Evolutionary conservation across 2,888 invertebrate genomes (phyloP), one percentile per base, ranked within the genome.

Genomic region (Galerucella nymphaeae): DNA sequence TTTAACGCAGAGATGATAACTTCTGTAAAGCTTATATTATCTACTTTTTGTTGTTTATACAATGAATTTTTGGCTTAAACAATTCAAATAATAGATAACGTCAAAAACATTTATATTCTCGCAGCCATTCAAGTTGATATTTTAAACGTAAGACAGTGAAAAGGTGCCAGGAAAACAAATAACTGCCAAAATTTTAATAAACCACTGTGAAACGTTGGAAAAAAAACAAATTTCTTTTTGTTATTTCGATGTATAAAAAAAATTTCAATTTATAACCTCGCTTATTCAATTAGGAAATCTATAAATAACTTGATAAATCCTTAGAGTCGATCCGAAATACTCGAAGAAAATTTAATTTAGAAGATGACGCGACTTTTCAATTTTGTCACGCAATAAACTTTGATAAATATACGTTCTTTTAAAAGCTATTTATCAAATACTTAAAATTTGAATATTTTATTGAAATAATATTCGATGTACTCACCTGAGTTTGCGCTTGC

Each of bases 401-500:
- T 48, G 23, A 38, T 30, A 38, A 23, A 23, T 23, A 23, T n/a
- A 59, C 41, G n/a, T 41, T 59, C 59, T 59, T 41, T 38, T n/a
- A 16, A 59, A 59, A 59, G 41, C 16, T 59, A 41, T 38, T 59
- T 59, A 59, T 59, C 2, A 30, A 38, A 38, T 30, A 23, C 23
- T 2, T 23, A 23, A 1, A 57, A 67, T n/a, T n/a, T n/a, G n/a
- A n/a, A n/a, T n/a, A n/a, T n/a, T n/a, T n/a, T n/a, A 16, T 2
- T 53, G 41, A 45, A 58, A 66, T 18, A n/a, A 45, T 23, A 13
- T 23, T 14, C 9, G 18, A 48, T 10, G 42, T 11, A 64, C 68
- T 71, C 63, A 76, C 76, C 76, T 74, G 72, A 66, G 72, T 23
- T 42, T 69, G 66, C 66, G 66, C 63, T 38, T 70, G 66, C 8